Conservation (phyloP, 2,113 vertebrate genomes). For the Otus sunia region DNA sequence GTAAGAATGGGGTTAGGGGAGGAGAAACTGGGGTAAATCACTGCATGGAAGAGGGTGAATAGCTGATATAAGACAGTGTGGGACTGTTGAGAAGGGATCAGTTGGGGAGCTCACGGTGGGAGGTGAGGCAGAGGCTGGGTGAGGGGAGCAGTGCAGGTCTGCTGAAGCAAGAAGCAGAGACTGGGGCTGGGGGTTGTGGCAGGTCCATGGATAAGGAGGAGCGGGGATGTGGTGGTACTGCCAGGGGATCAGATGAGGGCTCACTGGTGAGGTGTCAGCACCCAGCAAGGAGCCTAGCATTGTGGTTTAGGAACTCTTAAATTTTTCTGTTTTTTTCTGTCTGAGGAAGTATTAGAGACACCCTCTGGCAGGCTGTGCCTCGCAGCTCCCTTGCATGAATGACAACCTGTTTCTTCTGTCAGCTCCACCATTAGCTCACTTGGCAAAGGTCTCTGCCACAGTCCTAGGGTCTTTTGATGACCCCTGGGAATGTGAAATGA, state of each 20-base stretch:
- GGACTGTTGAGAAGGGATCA: background rate
- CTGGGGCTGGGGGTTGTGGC: background rate
- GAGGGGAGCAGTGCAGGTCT: background rate
- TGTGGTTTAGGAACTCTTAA: background rate
- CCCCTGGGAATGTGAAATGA: background rate
- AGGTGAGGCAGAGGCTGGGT: background rate
- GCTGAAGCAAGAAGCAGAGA: background rate
- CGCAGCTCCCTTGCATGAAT: background rate
- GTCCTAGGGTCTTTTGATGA: background rate
- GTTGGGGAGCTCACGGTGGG: rapidly evolving
- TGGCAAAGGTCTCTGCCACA: background rate
- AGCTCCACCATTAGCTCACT: background rate
- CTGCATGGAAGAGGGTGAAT: background rate
- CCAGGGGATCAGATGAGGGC: background rate
- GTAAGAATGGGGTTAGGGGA: background rate
- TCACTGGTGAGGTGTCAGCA: background rate
- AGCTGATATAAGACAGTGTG: background rate
- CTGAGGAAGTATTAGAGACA: background rate
- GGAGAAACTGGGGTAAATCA: background rate
- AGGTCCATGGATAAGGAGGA: background rate
- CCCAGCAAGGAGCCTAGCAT: background rate
- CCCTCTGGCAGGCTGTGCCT: background rate
- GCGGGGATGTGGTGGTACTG: rapidly evolving
- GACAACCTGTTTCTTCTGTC: background rate
- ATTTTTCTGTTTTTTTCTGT: background rate